Percentiles rank a stretch among this genome's conserved stretches.
Conservation (phyloP, 1,140 invertebrate species). For the Ips typographus region DNA sequence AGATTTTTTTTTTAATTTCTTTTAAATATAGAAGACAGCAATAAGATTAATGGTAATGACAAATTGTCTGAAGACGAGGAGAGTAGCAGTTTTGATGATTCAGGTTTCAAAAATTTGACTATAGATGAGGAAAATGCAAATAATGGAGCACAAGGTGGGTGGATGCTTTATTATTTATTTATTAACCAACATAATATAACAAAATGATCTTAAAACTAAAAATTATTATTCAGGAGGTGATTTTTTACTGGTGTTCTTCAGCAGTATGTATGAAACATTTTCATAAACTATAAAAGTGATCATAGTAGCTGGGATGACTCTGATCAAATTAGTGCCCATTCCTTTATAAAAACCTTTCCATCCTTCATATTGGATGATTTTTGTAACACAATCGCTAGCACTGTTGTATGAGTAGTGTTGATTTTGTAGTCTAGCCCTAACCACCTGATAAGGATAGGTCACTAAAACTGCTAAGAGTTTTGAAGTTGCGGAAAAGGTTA, state of each 20-base stretch:
- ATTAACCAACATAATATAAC: no score
- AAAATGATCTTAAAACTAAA: no score
- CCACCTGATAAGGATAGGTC: conserved; percentile 97
- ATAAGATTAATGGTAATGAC: conserved; percentile 50
- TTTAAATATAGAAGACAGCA: conserved; percentile 60
- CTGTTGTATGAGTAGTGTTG: conserved; percentile 75
- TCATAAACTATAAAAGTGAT: conserved; percentile 97
- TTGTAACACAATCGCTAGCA: conserved; percentile 66
- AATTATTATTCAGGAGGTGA: not conserved
- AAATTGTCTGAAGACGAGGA: conserved; percentile 55
- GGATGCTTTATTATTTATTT: no score
- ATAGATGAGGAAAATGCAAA: conserved; percentile 59
- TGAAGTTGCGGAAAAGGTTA: conserved; percentile 90
- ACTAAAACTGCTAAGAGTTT: conserved; percentile 90
- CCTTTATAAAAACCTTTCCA: conserved; percentile 93
- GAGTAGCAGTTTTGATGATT: conserved; percentile 55
- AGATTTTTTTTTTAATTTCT: not conserved
- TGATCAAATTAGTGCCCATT: conserved; percentile 79
- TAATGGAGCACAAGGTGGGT: conserved; percentile 49
- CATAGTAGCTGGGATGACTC: conserved; percentile 92
- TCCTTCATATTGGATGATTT: conserved; percentile 76
- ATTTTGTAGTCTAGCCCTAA: conserved; percentile 84
- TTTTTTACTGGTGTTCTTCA: conserved; percentile 11
- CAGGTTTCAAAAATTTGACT: conserved; percentile 50
- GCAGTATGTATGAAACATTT: conserved; percentile 70